Conservation (phyloP, 2,113 vertebrate species). For the Psittacus erithacus region DNA sequence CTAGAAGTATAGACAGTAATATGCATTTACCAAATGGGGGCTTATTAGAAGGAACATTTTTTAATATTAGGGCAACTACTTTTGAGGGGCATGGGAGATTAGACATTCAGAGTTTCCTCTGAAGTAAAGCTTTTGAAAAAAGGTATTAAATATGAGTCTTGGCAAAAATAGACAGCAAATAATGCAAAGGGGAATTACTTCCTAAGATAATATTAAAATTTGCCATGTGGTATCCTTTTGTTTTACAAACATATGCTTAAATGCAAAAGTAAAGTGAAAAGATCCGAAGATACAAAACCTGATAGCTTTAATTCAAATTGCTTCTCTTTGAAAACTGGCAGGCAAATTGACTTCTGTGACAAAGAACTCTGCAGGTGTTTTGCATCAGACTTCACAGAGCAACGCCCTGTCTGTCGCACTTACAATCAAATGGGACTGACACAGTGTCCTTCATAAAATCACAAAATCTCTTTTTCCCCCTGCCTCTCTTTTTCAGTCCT, state of each 20-base stretch:
- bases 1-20: not conserved
- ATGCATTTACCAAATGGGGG: not conserved
- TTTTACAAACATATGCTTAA: slow-evolving; percentile 17
- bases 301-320: not conserved
- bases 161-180: not conserved
- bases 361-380: slow-evolving; percentile 23
- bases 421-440: not conserved
- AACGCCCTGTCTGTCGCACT: not conserved
- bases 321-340: not conserved
- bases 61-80: not conserved
- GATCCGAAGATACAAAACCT: slow-evolving; percentile 5
- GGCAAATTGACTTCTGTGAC: not conserved
- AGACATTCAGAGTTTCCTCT: not conserved
- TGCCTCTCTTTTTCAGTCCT: not conserved
- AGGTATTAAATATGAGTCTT: not conserved
- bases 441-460: not conserved
- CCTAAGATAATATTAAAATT: not conserved
- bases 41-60: not conserved
- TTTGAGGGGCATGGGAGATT: not conserved
- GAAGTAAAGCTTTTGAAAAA: slow-evolving; percentile 5
- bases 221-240: not conserved
- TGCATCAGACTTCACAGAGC: not conserved
- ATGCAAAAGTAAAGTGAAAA: not conserved
- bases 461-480: not conserved
- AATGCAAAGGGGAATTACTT: not conserved